A percentile compares a stretch with the other conserved stretches of the same genome.
These are phyloP conservation scores for Paradoxurus hermaphroditus DNA, from an alignment of 2,113 vertebrate genomes.

Conservation along the genomic window DNA sequence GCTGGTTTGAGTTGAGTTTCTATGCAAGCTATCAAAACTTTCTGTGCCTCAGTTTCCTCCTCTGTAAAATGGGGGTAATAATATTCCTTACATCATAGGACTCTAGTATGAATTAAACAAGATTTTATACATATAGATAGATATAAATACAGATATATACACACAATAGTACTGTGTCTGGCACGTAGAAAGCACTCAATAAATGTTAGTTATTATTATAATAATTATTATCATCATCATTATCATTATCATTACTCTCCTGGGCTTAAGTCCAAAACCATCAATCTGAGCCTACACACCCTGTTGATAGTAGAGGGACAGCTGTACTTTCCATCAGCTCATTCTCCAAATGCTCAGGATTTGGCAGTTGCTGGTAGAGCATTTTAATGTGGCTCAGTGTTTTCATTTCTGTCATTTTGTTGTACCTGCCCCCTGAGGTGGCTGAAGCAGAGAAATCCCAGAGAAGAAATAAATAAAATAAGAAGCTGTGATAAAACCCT, in stretches of 20 bases:
- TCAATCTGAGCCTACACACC: slow-evolving; percentile 45
- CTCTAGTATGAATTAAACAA: background rate
- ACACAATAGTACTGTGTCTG: background rate
- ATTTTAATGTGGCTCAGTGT: slow-evolving; percentile 66
- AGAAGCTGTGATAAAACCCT: background rate
- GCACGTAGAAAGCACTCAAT: slow-evolving; percentile 36
- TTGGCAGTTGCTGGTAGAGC: slow-evolving; percentile 53
- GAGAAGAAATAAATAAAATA: slow-evolving; percentile 37
- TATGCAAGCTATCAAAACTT: background rate
- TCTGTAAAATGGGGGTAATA: background rate
- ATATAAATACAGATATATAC: background rate
- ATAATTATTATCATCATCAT: slow-evolving; percentile 51
- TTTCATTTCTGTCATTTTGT: slow-evolving; percentile 71
- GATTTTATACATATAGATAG: background rate
- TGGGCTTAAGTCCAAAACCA: slow-evolving; percentile 58
- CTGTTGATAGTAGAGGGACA: slow-evolving; percentile 45
- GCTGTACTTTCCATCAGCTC: slow-evolving; percentile 51
- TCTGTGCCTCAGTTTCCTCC: background rate
- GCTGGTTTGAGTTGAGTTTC: background rate
- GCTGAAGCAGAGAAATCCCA: slow-evolving; percentile 46
- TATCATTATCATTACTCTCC: slow-evolving; percentile 64
- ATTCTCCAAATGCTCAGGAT: slow-evolving; percentile 41
- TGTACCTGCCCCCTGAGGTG: slow-evolving; percentile 59
- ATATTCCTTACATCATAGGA: background rate
- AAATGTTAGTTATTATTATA: slow-evolving; percentile 64